These are phyloP conservation scores for Hapalemur alaotrensis DNA, from an alignment of 2,797 vertebrate genomes.

Conservation along the genomic window DNA sequence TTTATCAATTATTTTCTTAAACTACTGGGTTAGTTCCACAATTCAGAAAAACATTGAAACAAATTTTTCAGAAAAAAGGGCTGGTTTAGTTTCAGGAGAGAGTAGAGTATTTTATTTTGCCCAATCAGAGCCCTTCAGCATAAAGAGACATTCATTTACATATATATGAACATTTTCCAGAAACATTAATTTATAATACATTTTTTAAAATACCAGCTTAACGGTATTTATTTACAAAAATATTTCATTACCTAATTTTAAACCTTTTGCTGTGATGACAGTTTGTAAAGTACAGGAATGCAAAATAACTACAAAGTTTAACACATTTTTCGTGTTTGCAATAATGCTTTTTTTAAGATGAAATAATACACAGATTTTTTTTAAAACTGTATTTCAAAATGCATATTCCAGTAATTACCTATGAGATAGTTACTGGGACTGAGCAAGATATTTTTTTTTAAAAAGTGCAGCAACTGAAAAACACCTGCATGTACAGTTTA, in stretches of 20 bases:
- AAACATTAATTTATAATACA: slow-evolving; percentile 88
- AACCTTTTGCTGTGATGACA: slow-evolving; percentile 84
- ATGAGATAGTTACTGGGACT: slow-evolving; percentile 83
- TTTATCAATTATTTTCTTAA: slow-evolving; percentile 27
- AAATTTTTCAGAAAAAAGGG: slow-evolving; percentile 71
- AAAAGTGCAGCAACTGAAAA: slow-evolving; percentile 73
- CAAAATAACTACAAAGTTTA: slow-evolving; percentile 87
- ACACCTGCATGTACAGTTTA: slow-evolving; percentile 71
- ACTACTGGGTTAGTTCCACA: slow-evolving; percentile 25
- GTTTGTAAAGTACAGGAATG: slow-evolving; percentile 86
- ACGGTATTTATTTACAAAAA: slow-evolving; percentile 91
- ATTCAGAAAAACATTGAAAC: slow-evolving; percentile 61
- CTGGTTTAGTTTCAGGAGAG: slow-evolving; percentile 82
- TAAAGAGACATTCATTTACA: slow-evolving; percentile 90
- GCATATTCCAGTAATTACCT: slow-evolving; percentile 85
- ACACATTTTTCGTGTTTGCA: slow-evolving; percentile 82
- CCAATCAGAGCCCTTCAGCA: slow-evolving; percentile 89
- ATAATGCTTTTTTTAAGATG: slow-evolving; percentile 79
- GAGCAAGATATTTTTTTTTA: slow-evolving; percentile 74
- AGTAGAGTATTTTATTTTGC: slow-evolving; percentile 89
- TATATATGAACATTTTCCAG: slow-evolving; percentile 87
- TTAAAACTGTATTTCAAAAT: slow-evolving; percentile 83
- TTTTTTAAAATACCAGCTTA: slow-evolving; percentile 88
- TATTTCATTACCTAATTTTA: slow-evolving; percentile 87
- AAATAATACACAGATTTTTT: slow-evolving; percentile 84